Evolutionary conservation across 2,113 vertebrate species (phyloP).

Genomic region (Scalopus aquaticus): DNA sequence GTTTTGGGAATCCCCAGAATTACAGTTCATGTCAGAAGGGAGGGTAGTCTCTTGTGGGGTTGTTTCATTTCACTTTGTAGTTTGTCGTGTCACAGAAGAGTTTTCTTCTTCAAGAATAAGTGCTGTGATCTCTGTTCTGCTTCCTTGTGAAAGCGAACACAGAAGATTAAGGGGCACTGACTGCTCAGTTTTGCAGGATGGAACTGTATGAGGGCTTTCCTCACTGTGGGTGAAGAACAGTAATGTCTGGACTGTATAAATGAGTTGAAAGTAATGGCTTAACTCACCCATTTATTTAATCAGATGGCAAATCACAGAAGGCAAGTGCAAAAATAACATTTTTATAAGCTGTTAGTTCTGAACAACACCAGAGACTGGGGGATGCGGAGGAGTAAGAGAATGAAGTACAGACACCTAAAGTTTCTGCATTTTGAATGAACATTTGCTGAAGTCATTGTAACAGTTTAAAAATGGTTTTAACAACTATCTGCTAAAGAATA

Average conservation of each 20-base stretch:
- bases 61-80: background rate
- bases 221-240: background rate
- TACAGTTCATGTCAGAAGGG: background rate
- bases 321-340: constrained; percentile 38
- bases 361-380: background rate
- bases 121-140: background rate
- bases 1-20: background rate
- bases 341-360: constrained; percentile 50
- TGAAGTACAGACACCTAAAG: background rate
- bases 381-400: background rate
- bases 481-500: constrained; percentile 12
- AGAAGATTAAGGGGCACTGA: background rate
- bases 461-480: constrained; percentile 39
- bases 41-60: background rate
- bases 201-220: background rate
- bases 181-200: background rate
- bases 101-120: background rate
- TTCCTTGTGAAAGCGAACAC: background rate
- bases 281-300: constrained; percentile 23
- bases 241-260: background rate
- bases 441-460: constrained; percentile 25
- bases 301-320: constrained; percentile 61
- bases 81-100: background rate
- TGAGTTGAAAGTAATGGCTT: constrained; percentile 25
- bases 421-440: constrained; percentile 39